A percentile compares a stretch with the other conserved stretches of the same genome.
These are phyloP conservation scores for Parelbella ahira DNA, from an alignment of 2,888 invertebrate species.

Conservation along the genomic window DNA sequence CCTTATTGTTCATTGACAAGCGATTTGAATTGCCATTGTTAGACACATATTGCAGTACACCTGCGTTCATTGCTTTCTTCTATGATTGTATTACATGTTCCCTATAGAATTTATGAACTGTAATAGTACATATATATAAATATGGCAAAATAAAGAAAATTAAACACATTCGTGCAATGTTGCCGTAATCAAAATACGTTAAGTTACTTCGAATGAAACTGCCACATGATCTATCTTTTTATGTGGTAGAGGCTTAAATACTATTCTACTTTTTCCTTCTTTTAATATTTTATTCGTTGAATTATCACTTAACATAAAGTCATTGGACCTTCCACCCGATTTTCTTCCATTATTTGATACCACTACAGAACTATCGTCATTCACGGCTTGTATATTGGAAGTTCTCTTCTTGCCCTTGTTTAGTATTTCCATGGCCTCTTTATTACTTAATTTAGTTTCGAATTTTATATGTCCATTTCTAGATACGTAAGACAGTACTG, in stretches of 20 bases:
- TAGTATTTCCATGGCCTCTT: conserved; percentile 36
- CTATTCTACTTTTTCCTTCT: conserved; percentile 46
- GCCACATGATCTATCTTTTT: conserved; percentile 56
- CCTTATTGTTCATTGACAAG: conserved; percentile 16
- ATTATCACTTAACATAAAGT: conserved; percentile 33
- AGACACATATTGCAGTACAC: background rate
- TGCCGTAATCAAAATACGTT: too few species aligned
- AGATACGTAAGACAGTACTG: conserved; percentile 37
- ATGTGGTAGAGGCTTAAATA: conserved; percentile 48
- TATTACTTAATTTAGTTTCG: conserved; percentile 43
- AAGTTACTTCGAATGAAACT: conserved; percentile 51
- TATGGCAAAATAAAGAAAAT: too few species aligned
- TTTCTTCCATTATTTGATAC: conserved; percentile 1
- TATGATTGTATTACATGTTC: too few species aligned
- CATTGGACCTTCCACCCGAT: conserved; percentile 2
- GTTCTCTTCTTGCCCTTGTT: background rate
- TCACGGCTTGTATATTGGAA: background rate
- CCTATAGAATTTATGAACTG: too few species aligned
- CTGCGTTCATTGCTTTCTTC: too few species aligned
- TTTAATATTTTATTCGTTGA: conserved; percentile 32
- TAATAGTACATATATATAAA: too few species aligned
- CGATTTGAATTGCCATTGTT: conserved; percentile 7
- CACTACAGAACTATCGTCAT: conserved; percentile 3
- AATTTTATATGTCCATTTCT: conserved; percentile 45
- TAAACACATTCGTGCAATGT: too few species aligned